A percentile compares a stretch with the other conserved stretches of the same genome.
Conservation (phyloP, 2,888 invertebrate genomes). For the Autographa gamma region DNA sequence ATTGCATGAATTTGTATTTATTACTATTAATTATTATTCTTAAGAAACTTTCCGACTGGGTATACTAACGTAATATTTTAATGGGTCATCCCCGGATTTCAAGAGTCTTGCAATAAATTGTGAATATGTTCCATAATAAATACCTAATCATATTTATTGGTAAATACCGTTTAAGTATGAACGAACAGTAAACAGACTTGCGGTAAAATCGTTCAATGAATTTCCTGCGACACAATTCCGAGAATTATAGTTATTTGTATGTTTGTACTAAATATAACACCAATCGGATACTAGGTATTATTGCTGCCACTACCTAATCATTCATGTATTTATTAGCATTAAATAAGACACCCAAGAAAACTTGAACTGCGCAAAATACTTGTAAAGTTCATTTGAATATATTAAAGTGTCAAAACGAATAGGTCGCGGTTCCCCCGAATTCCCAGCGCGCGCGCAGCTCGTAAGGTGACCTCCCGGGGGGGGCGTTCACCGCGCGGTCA, state of each 20-base stretch:
- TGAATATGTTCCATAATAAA: conserved; percentile 14
- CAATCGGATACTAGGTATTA: conserved; percentile 13
- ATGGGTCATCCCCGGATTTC: conserved; percentile 24
- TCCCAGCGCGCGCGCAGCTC: conserved; percentile 65
- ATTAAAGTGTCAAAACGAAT: conserved; percentile 60
- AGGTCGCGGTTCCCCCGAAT: conserved; percentile 68
- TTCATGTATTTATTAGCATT: not conserved
- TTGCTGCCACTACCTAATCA: conserved; percentile 14
- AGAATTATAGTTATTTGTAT: conserved; percentile 50
- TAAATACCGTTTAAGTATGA: conserved; percentile 26
- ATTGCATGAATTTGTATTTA: conserved; percentile 37
- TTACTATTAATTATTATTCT: conserved; percentile 23
- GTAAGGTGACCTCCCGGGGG: conserved; percentile 85
- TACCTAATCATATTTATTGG: conserved; percentile 18
- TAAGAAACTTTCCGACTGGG: conserved; percentile 5
- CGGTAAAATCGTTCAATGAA: conserved; percentile 59
- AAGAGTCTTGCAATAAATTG: conserved; percentile 4
- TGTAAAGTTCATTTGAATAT: conserved; percentile 25
- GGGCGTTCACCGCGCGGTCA: conserved; percentile 73
- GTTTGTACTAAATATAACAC: conserved; percentile 50
- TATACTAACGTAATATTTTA: conserved; percentile 1
- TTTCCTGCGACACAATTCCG: conserved; percentile 51
- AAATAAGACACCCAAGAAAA: not conserved
- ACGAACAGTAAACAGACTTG: conserved; percentile 42
- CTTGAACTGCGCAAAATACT: conserved; percentile 11